A percentile compares a stretch with the other conserved stretches of the same genome.
Evolutionary conservation across 2,113 vertebrate species (phyloP).

Genomic region (Tragelaphus buxtoni): DNA sequence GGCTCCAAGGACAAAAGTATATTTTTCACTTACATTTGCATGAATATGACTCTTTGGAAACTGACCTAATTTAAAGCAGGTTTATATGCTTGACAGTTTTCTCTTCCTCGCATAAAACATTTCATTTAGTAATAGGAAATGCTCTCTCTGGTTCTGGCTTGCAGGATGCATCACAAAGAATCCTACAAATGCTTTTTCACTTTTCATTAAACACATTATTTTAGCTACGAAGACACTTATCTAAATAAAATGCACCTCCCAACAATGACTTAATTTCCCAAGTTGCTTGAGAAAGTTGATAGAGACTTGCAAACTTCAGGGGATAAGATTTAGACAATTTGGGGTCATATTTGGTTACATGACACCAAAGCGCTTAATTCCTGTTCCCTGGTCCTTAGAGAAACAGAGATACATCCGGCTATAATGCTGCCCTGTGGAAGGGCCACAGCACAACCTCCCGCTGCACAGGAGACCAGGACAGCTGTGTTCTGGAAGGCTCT

Average conservation of each 20-base stretch:
- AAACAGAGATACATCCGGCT: background rate
- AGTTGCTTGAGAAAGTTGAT: background rate
- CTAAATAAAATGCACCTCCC: background rate
- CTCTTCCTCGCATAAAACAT: background rate
- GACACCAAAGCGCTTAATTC: background rate
- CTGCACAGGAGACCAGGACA: background rate
- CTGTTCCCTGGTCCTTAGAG: background rate
- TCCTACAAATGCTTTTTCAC: background rate
- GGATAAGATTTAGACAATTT: background rate
- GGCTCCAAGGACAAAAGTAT: background rate
- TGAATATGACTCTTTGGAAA: background rate
- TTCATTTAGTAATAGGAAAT: background rate
- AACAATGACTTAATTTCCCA: background rate
- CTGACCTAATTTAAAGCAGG: slow-evolving; percentile 4
- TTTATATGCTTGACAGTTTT: background rate
- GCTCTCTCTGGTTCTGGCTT: background rate
- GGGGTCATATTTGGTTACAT: background rate
- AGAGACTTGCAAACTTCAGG: background rate
- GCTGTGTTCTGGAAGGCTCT: background rate
- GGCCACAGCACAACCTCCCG: background rate
- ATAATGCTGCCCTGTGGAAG: background rate
- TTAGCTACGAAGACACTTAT: background rate
- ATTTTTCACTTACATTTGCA: background rate
- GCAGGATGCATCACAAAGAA: background rate
- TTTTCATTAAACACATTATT: background rate